Percentiles rank a stretch among this genome's conserved stretches.
Evolutionary conservation across 2,113 vertebrate species (phyloP).

Genomic region (Saimiri boliviensis): DNA sequence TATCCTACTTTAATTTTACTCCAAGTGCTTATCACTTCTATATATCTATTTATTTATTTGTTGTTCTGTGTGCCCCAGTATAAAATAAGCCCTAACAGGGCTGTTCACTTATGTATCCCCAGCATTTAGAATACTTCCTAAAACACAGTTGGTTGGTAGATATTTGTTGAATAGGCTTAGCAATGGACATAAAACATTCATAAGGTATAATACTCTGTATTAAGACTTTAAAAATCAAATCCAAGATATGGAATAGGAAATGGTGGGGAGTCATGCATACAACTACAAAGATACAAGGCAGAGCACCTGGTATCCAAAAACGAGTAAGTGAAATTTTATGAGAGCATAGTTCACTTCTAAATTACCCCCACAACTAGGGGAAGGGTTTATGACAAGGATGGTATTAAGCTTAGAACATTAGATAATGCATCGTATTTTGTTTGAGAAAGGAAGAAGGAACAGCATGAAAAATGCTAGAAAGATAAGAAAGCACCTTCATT

Average conservation of each 20-base stretch:
- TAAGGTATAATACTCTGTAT: not conserved
- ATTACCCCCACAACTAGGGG: not conserved
- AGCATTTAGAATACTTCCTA: not conserved
- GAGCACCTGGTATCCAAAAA: not conserved
- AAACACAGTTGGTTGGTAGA: not conserved
- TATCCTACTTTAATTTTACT: not conserved
- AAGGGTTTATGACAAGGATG: not conserved
- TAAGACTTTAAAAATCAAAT: not conserved
- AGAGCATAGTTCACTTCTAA: not conserved
- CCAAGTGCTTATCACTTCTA: not conserved
- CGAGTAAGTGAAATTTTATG: not conserved
- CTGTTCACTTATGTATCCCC: not conserved
- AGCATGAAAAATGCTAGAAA: not conserved
- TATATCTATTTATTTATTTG: not conserved
- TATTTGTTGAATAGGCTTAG: not conserved
- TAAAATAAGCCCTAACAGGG: not conserved
- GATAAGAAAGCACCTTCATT: not conserved
- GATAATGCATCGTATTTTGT: not conserved
- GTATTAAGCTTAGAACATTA: not conserved
- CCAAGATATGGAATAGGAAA: not conserved
- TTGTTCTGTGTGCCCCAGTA: not conserved
- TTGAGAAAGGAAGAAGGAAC: not conserved
- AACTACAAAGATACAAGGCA: not conserved
- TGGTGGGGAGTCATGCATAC: not conserved
- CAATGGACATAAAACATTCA: not conserved